Evolutionary conservation across 1,140 invertebrate species (phyloP).

Genomic region (Heliothis virescens): DNA sequence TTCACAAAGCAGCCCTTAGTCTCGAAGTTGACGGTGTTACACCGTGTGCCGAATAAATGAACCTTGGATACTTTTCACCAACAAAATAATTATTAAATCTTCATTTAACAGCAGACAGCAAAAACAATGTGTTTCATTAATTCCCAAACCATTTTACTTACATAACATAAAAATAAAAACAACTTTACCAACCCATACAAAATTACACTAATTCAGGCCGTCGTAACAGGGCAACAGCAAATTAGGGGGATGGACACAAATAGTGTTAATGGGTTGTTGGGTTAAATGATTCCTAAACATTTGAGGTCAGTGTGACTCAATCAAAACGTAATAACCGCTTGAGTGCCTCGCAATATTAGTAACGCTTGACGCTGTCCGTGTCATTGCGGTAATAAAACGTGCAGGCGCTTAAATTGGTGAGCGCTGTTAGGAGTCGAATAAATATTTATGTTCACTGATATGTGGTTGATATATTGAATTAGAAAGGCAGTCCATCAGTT

Average conservation of each 20-base stretch:
- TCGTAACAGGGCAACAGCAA: conserved; percentile 33
- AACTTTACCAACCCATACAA: conserved; percentile 1
- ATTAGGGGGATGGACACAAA: conserved; percentile 37
- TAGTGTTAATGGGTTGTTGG: conserved; percentile 32
- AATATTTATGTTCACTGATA: not conserved
- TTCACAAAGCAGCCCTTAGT: too few relatives aligned
- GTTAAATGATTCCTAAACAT: conserved; percentile 5
- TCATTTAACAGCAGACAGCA: too few relatives aligned
- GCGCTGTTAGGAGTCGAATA: too few relatives aligned
- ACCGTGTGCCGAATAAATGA: too few relatives aligned
- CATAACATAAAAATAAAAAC: too few relatives aligned
- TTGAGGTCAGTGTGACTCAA: conserved; percentile 43
- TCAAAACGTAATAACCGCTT: conserved; percentile 25
- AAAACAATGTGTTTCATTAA: too few relatives aligned
- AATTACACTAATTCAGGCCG: conserved; percentile 44
- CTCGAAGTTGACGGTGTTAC: too few relatives aligned
- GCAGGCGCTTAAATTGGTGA: not conserved
- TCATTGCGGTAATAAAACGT: not conserved
- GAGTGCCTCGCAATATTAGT: conserved; percentile 21
- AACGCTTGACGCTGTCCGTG: not conserved
- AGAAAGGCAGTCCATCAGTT: too few relatives aligned
- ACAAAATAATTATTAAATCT: too few relatives aligned
- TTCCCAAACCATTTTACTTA: too few relatives aligned
- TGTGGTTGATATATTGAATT: too few relatives aligned
- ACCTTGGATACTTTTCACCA: too few relatives aligned